These are phyloP conservation scores for Drosophila novamexicana DNA, from an alignment of 1,140 invertebrate genomes.

Conservation along the genomic window DNA sequence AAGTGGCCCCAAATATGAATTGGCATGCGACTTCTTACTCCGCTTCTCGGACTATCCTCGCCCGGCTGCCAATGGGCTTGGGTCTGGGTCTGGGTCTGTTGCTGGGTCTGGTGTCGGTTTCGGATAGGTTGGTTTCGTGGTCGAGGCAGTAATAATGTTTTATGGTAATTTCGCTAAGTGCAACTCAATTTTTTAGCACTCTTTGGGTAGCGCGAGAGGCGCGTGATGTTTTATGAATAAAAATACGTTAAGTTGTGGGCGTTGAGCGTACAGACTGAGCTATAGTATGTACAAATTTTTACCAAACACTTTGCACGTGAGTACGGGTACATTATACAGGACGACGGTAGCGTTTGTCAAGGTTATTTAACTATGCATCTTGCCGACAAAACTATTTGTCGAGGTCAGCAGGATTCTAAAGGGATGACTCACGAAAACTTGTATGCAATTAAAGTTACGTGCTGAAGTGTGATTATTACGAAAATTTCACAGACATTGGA, in stretches of 20 bases:
- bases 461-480: slow-evolving; percentile 8
- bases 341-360: background rate
- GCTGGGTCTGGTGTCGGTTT: slow-evolving; percentile 5
- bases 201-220: slow-evolving; percentile 34
- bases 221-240: slow-evolving; percentile 74
- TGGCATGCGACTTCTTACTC: slow-evolving; percentile 24
- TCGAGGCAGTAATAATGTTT: slow-evolving; percentile 68
- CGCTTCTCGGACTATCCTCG: slow-evolving; percentile 10
- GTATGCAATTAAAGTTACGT: slow-evolving; percentile 15
- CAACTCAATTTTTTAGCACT: slow-evolving; percentile 63
- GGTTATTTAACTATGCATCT: slow-evolving; percentile 23
- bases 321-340: slow-evolving; percentile 3
- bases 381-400: slow-evolving; percentile 21
- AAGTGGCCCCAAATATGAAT: slow-evolving; percentile 36
- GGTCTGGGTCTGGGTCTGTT: background rate
- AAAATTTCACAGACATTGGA: background rate
- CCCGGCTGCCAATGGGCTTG: background rate
- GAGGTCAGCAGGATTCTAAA: slow-evolving; percentile 12
- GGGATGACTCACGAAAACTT: slow-evolving; percentile 17
- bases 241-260: slow-evolving; percentile 56
- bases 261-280: slow-evolving; percentile 13
- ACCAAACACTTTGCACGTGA: background rate
- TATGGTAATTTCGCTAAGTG: slow-evolving; percentile 79
- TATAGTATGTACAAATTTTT: no score
- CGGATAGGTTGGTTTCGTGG: slow-evolving; percentile 22